phyloP scores from a whole-genome alignment of 2,113 vertebrate genomes.

The Crotalus tigris region DNA sequence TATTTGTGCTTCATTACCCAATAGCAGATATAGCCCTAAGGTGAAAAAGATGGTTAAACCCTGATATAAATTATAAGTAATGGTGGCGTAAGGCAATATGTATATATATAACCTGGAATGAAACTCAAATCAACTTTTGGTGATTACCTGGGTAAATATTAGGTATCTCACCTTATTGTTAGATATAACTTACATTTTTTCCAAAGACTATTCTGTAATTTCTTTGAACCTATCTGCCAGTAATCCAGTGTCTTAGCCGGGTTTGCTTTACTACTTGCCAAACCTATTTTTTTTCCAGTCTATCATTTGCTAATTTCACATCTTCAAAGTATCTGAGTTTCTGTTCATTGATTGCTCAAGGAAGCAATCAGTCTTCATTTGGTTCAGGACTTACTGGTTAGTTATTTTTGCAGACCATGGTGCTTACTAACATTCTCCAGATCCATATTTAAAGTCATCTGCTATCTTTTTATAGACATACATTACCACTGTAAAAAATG shows the following conservation, averaged over 20 bases:
- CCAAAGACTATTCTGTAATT: background rate
- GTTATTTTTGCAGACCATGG: background rate
- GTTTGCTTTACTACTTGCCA: background rate
- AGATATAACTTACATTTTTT: background rate
- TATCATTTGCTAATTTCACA: background rate
- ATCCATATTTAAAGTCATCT: background rate
- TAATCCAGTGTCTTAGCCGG: background rate
- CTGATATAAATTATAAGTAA: background rate
- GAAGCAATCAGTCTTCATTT: background rate
- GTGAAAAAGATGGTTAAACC: background rate
- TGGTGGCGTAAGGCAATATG: background rate
- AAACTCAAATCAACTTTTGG: background rate
- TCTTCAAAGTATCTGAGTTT: background rate
- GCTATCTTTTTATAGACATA: background rate
- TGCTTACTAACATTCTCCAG: background rate
- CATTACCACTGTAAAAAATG: background rate
- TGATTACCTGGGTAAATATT: background rate
- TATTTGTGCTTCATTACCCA: background rate
- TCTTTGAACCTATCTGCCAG: background rate
- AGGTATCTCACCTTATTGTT: background rate
- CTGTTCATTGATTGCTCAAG: background rate
- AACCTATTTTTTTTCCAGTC: background rate
- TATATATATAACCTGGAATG: background rate
- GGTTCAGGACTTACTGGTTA: background rate
- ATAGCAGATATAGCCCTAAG: background rate